These are phyloP conservation scores for Eristalinus sepulchralis DNA, from an alignment of 2,888 invertebrate genomes.

Conservation along the genomic window DNA sequence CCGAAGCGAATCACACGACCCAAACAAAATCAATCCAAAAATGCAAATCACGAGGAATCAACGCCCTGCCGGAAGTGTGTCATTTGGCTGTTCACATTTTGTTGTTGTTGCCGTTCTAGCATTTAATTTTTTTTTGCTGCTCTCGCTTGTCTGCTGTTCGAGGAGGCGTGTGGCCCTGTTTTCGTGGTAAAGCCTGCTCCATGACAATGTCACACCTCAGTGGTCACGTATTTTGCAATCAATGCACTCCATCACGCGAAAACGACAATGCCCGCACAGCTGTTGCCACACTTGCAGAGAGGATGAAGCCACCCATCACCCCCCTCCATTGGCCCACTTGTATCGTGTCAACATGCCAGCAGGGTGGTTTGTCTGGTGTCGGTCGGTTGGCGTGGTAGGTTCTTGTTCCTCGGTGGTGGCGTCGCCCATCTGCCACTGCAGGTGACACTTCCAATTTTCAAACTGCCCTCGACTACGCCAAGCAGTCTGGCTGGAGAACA, in stretches of 20 bases:
- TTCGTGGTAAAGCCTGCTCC: conserved; percentile 10
- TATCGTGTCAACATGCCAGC: conserved; percentile 30
- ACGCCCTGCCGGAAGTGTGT: conserved; percentile 63
- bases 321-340: background rate
- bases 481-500: background rate
- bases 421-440: conserved; percentile 3
- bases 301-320: background rate
- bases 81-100: conserved; percentile 50
- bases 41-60: conserved; percentile 65
- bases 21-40: conserved; percentile 44
- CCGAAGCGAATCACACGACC: conserved; percentile 3
- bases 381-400: background rate
- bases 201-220: conserved; percentile 59
- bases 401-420: background rate
- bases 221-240: conserved; percentile 66
- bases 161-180: conserved; percentile 2
- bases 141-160: background rate
- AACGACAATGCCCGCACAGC: conserved; percentile 53
- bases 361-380: background rate
- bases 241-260: conserved; percentile 51
- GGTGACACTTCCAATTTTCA: conserved; percentile 50
- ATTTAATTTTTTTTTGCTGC: background rate
- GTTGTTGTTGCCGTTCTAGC: conserved; percentile 3
- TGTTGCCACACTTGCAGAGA: conserved; percentile 16
- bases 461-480: background rate